Evolutionary conservation across 2,888 invertebrate genomes (phyloP), one percentile per base, ranked within the genome.

Genomic region (Pristionchus exspectatus): DNA sequence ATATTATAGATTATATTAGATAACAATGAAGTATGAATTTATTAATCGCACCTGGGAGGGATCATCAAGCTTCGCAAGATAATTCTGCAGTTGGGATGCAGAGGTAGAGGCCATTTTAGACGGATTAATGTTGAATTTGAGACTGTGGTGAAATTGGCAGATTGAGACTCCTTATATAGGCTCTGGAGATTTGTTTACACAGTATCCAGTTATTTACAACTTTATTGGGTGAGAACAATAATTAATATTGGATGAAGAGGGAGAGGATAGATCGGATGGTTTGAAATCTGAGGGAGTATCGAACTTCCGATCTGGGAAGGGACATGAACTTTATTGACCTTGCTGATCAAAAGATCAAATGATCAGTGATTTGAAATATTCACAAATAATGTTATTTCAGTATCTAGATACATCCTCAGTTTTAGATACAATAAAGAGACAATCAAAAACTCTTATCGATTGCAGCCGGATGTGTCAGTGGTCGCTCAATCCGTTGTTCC

Each of bases 401-500:
- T 38, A 54, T 54, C 7, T 54, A 7, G 10, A 54, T 10, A 38
- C 38, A 38, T 38, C 38, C 38, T 38, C 38, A 38, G 38, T 38
- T 38, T 38, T 38, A 38, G 38, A 21, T 56, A 2, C 4, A 18
- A 56, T 18, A 59, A 24, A 59, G 21, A 59, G 21, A 59, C 18
- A 59, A 59, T 59, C 1, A 59, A 21, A 59, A 24, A 59, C 4
- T 24, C 4, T 4, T 59, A 9, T 30, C 12, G 24, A 16, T 69
- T 87, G 0, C 72, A 87, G 87, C 72, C 87, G 30, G 87, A 87
- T 33, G 54, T 87, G 2, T 87, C 72, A 24, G 87, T 87, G 27
- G 87, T 87, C 16, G 87, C 69, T 69, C 87, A 87, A 59, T 87
- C 87, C 7, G 87, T 87, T 10, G 50, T 27, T 72, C 87, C 87